Evolutionary conservation across 2,797 vertebrate species (phyloP), one percentile per base, ranked within the genome.

Genomic region (Eurystomus glaucurus): DNA sequence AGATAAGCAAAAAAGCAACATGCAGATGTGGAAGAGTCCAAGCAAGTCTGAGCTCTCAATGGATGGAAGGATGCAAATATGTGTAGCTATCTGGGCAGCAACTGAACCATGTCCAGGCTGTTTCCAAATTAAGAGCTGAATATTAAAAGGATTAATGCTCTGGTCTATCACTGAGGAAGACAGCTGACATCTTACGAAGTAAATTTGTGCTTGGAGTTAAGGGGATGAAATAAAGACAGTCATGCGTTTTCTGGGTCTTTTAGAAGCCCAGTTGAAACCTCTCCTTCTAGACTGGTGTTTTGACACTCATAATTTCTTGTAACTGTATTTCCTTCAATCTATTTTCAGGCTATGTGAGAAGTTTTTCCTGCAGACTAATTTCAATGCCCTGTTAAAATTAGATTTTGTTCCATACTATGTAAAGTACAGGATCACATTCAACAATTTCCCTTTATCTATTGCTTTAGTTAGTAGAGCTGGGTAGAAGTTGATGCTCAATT

Each of bases 91-190:
- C 35, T 52, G 61, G 25, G 23, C 60, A 93, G 50, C 39, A 88
- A 66, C 61, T 85, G 80, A 54, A 35, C 46, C 18, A 14, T 58
- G 45, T 77, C 54, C 89, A 95, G 60, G 39, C 13, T 46, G 4
- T 69, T 87, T 87, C 50, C 45, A 93, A 71, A 92, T 75, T 74
- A 84, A 84, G 22, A 84, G 22, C 6, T 26, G 52, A 52, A 86
- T 68, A 71, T 78, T 19, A 75, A 69, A 90, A 80, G 22, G 0
- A 48, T 80, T 54, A 78, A 20, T 74, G 54, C 22, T 92, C 11
- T 90, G 25, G 14, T 57, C 11, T 60, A 31, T 45, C 28, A 70
- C 17, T 81, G 31, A 75, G 45, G 65, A 78, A 88, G 16, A 28
- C 48, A 78, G 20, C 10, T 46, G 0, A 0, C 31, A n/a, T 9